These are phyloP conservation scores for Aurelia aurita DNA, from an alignment of 30 jellyfish, hydroid and myxozoan genomes.

Conservation along the genomic window DNA sequence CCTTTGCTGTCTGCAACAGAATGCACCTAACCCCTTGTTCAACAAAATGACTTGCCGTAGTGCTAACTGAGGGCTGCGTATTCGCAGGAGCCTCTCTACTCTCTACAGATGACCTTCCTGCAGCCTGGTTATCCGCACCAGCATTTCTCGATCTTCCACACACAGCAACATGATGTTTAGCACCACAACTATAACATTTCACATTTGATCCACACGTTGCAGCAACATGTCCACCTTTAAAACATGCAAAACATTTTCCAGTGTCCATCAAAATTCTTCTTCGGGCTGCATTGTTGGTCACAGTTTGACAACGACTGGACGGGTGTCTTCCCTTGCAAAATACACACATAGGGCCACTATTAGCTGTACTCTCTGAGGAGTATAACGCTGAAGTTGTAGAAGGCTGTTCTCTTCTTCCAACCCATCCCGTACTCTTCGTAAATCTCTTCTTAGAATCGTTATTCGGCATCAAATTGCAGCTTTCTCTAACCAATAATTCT, in stretches of 20 bases:
- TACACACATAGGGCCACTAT: not conserved
- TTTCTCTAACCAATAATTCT: not conserved
- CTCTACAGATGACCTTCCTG: too few relatives aligned
- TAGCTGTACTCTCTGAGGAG: not conserved
- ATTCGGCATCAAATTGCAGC: not conserved
- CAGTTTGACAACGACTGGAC: conserved; percentile 2
- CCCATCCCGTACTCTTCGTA: not conserved
- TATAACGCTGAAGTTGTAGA: conserved; percentile 10
- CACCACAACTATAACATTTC: conserved; percentile 6
- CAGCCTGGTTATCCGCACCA: too few relatives aligned
- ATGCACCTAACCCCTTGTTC: too few relatives aligned
- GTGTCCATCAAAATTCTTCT: not conserved
- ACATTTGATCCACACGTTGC: not conserved
- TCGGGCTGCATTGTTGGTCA: not conserved
- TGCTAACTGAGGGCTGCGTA: too few relatives aligned
- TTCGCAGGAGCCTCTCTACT: too few relatives aligned
- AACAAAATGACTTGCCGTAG: too few relatives aligned
- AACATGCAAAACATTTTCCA: conserved; percentile 19
- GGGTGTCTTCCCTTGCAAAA: conserved; percentile 12
- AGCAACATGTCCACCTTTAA: conserved; percentile 15
- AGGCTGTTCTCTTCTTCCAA: not conserved
- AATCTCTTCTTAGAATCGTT: not conserved
- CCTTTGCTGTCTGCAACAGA: too few relatives aligned
- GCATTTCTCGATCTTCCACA: too few relatives aligned
- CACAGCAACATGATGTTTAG: conserved; percentile 17